These are phyloP conservation scores for Teleopsis dalmanni DNA, from an alignment of 1,140 invertebrate genomes.

Conservation along the genomic window DNA sequence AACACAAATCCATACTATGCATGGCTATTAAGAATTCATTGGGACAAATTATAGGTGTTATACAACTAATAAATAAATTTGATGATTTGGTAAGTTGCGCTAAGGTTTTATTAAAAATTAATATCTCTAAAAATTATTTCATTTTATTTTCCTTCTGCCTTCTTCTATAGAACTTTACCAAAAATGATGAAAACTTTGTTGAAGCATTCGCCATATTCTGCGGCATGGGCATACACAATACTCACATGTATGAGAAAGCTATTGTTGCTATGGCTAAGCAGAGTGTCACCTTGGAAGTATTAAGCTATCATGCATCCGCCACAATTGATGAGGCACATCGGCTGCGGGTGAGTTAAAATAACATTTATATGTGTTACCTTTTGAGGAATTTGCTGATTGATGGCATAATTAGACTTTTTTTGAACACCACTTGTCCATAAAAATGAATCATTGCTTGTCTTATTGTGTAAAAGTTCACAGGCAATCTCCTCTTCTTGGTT, in stretches of 20 bases:
- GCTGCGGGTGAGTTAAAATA: slow-evolving; percentile 60
- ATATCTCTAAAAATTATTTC: not conserved
- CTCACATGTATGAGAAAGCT: slow-evolving; percentile 92
- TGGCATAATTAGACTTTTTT: too few relatives aligned
- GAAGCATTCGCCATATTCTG: slow-evolving; percentile 97
- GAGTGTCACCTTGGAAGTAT: slow-evolving; percentile 86
- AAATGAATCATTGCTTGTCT: too few relatives aligned
- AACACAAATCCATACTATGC: slow-evolving; percentile 77
- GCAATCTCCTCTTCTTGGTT: too few relatives aligned
- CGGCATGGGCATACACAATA: slow-evolving; percentile 96
- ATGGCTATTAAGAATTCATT: slow-evolving; percentile 90
- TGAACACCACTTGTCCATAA: too few relatives aligned
- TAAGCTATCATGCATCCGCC: slow-evolving; percentile 93
- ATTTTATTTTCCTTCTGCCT: not conserved
- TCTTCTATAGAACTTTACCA: slow-evolving; percentile 57
- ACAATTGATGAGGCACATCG: slow-evolving; percentile 78
- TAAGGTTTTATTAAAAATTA: not conserved
- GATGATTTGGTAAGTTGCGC: slow-evolving; percentile 58
- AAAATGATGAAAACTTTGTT: slow-evolving; percentile 89
- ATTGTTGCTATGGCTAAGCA: slow-evolving; percentile 91
- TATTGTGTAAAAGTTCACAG: too few relatives aligned
- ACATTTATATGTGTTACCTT: too few relatives aligned
- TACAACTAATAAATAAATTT: slow-evolving; percentile 87
- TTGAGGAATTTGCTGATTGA: too few relatives aligned
- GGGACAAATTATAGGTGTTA: slow-evolving; percentile 85